Conservation (phyloP, 2,888 invertebrate species). For the Trichogramma dendrolimi region DNA sequence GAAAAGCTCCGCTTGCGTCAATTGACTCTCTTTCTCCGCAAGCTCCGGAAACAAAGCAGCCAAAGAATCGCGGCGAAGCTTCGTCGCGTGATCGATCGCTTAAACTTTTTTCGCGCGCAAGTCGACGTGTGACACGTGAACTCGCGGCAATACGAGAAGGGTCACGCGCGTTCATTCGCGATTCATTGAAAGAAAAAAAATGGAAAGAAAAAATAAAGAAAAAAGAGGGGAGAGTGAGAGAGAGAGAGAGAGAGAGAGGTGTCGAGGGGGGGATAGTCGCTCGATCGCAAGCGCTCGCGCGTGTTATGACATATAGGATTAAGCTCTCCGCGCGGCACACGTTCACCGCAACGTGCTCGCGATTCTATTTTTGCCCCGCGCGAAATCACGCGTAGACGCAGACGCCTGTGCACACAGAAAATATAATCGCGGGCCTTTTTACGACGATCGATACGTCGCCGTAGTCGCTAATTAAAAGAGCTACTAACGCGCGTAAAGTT, state of each 20-base stretch:
- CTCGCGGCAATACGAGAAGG: neutral
- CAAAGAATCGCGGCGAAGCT: neutral
- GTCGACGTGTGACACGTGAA: constrained; percentile 1
- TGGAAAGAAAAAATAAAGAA: neutral
- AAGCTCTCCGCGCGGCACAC: too few species aligned
- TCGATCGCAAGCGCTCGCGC: too few species aligned
- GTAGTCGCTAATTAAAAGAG: too few species aligned
- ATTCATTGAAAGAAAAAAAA: neutral
- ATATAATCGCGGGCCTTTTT: too few species aligned
- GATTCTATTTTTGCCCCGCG: too few species aligned
- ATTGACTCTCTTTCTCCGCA: neutral
- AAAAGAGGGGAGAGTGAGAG: neutral
- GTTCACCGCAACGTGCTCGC: too few species aligned
- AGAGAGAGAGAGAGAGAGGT: constrained; percentile 6
- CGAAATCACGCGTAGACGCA: too few species aligned
- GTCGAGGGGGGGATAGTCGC: too few species aligned
- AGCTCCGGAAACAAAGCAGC: neutral
- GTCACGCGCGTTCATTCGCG: constrained; percentile 8
- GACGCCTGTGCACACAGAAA: too few species aligned
- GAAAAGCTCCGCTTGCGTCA: neutral
- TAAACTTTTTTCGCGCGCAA: constrained; percentile 5
- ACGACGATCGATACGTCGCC: too few species aligned
- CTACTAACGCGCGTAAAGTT: too few species aligned
- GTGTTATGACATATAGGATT: too few species aligned
- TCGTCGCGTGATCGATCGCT: constrained; percentile 8